Base-by-base conservation (phyloP, 2,113 vertebrate genomes). In the Phycodurus eques region DNA sequence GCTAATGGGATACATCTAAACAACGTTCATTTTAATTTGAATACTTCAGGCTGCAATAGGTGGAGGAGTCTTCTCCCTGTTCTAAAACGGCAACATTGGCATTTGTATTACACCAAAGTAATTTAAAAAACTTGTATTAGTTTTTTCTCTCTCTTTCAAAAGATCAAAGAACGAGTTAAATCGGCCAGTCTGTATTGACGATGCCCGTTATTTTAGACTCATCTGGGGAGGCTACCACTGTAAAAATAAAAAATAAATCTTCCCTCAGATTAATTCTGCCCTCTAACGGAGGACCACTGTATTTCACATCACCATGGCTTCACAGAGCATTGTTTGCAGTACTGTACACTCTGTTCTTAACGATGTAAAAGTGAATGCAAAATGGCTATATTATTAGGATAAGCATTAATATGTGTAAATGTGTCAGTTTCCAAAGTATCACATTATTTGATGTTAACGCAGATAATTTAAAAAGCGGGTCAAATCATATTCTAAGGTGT, bases 251-350 rank as follows among this genome's bases (percentile, higher is more conserved):
- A 27, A 27, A 27, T 1, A 27, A 27, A 27, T 2, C 31, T 22
- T 68, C 20, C 11, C 7, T 46, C 10, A 17, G 44, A 47, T 68
- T 72, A 35, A 35, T 56, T 19, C 71, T 70, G 71, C 74, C 72
- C 76, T 75, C 78, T 73, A 83, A 73, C 73, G 79, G 39, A 12
- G 1, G 20, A 65, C 35, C 43, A 51, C 67, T 31, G 53, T 61
- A 54, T 13, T 80, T 39, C 76, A 73, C 3, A 17, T 51, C 4
- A 39, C 35, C 35, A 22, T 54, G 20, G 9, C 8, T 6, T 54
- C 7, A 0, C 5, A 22, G 20, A 57, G 8, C 43, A 47, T 63
- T 13, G 43, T 39, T 64, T 59, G 8, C 14, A 49, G 47, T 49
- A 49, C 47, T 49, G 13, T 49, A 35, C 31, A 31, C 17, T 39